Percentiles rank a stretch among this genome's conserved stretches.
These are phyloP conservation scores for Drosophila pachea DNA, from an alignment of 1,140 invertebrate genomes.

Conservation along the genomic window DNA sequence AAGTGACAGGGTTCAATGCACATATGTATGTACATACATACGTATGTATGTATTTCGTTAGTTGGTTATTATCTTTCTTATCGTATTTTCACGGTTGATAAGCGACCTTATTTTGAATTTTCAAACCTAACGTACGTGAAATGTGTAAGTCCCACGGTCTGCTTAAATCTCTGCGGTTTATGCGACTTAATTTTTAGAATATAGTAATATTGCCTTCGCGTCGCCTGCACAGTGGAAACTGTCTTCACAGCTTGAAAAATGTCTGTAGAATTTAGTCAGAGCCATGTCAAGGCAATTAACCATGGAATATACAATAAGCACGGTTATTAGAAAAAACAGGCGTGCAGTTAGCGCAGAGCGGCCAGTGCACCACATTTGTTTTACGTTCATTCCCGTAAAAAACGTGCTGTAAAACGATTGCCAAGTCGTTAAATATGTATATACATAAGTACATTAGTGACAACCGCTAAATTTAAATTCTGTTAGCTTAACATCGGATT, in stretches of 20 bases:
- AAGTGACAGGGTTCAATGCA: slow-evolving; percentile 14
- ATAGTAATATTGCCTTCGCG: background rate
- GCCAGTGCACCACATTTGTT: background rate
- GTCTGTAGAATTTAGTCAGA: slow-evolving; percentile 8
- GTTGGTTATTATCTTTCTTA: slow-evolving; percentile 29
- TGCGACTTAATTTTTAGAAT: slow-evolving; percentile 5
- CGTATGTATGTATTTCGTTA: background rate
- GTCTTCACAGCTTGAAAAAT: background rate
- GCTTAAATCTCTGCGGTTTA: slow-evolving; percentile 1
- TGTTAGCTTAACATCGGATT: background rate
- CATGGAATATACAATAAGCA: slow-evolving; percentile 22
- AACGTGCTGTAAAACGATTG: background rate
- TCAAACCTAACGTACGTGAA: background rate
- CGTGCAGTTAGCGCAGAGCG: background rate
- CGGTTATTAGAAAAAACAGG: slow-evolving; percentile 19
- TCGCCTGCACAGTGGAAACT: slow-evolving; percentile 15
- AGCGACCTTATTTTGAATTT: slow-evolving; percentile 13
- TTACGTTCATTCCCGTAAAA: background rate
- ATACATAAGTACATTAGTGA: background rate
- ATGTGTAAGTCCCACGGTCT: slow-evolving; percentile 1
- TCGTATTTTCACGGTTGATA: slow-evolving; percentile 35
- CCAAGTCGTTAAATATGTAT: background rate
- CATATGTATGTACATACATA: background rate
- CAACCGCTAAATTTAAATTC: slow-evolving; percentile 10
- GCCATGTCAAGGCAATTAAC: slow-evolving; percentile 18